Evolutionary conservation across 2,888 invertebrate genomes (phyloP), one percentile per base, ranked within the genome.

Genomic region (Himalopsyche kuldschensis): DNA sequence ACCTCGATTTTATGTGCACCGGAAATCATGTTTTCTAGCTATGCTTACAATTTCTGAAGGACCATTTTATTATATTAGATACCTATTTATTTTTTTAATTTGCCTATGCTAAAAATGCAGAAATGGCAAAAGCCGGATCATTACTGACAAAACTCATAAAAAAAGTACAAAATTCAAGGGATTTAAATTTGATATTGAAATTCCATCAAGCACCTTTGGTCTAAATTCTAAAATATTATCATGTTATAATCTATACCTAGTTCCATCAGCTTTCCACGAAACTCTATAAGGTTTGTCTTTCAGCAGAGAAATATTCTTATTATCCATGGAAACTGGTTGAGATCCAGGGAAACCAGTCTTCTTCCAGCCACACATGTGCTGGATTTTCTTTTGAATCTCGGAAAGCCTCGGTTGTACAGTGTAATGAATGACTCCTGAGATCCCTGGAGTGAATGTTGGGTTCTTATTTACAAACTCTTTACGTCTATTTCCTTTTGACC

Each of bases 191-290:
- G n/a, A n/a, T n/a, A n/a, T n/a, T n/a, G n/a, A n/a, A n/a, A n/a
- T n/a, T n/a, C n/a, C n/a, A n/a, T n/a, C n/a, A n/a, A n/a, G n/a
- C n/a, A n/a, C n/a, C n/a, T n/a, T n/a, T n/a, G n/a, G n/a, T n/a
- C n/a, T n/a, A n/a, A n/a, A n/a, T n/a, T n/a, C n/a, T n/a, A n/a
- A n/a, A 63, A 5, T 15, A 63, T 24, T 63, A 63, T 63, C 75
- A 75, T 6, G 69, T 17, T 10, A 75, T 63, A 41, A 81, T 77
- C 27, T 87, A 88, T 89, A 96, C 95, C 97, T 95, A 46, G 96
- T 97, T 48, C 99, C 99, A 90, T 99, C 99, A 11, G 99, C 99
- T 89, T 99, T 99, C 99, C 99, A 99, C 1, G 99, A 99, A 0
- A 99, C 99, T 89, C 95, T 94, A 88, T 99, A 99, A 0, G 97